These are phyloP conservation scores for Aplocera efformata DNA, from an alignment of 2,888 invertebrate genomes.

Conservation along the genomic window DNA sequence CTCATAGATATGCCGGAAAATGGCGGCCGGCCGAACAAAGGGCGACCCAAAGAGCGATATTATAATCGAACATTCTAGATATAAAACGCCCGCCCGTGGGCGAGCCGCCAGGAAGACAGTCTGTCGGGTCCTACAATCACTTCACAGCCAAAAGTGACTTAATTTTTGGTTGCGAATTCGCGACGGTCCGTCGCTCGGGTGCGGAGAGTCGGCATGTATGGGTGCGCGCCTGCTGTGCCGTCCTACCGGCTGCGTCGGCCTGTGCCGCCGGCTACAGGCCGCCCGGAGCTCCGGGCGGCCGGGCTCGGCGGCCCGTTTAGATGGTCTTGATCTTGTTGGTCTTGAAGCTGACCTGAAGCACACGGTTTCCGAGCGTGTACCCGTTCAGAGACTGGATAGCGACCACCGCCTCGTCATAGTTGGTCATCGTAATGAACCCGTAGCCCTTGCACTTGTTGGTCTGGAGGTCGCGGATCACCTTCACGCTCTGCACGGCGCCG, in stretches of 20 bases:
- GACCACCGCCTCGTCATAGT: conserved; percentile 95
- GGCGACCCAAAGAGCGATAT: conserved; percentile 58
- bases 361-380: conserved; percentile 93
- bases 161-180: conserved; percentile 26
- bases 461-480: conserved; percentile 94
- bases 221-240: conserved; percentile 78
- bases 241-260: conserved; percentile 71
- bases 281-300: conserved; percentile 67
- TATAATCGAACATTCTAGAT: conserved; percentile 51
- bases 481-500: conserved; percentile 95
- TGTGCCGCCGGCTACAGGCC: conserved; percentile 37
- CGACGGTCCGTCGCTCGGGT: conserved; percentile 18
- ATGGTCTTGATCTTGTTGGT: conserved; percentile 89
- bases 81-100: conserved; percentile 49
- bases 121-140: conserved; percentile 30
- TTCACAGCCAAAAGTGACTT: conserved; percentile 27
- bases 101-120: conserved; percentile 41
- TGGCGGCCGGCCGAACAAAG: conserved; percentile 27
- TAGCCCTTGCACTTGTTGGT: conserved; percentile 97
- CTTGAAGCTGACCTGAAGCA: conserved; percentile 96
- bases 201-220: conserved; percentile 57
- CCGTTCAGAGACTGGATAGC: conserved; percentile 96
- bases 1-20: conserved; percentile 18
- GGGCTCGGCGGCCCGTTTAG: conserved; percentile 75
- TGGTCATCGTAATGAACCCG: conserved; percentile 97